Evolutionary conservation across 53 echinoderm and acorn worm genomes (phyloP).

Genomic region (Holothuria scabra): DNA sequence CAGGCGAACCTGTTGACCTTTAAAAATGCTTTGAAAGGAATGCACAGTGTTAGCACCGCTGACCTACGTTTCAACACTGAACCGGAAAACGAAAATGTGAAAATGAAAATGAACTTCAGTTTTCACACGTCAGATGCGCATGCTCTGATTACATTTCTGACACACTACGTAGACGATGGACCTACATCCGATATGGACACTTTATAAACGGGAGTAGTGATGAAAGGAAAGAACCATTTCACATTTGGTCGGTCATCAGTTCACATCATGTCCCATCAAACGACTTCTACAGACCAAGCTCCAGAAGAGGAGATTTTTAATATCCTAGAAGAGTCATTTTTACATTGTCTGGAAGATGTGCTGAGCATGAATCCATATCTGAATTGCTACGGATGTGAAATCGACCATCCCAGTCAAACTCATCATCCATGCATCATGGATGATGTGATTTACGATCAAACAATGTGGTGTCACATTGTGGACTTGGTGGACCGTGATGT

Average conservation of each 20-base stretch:
- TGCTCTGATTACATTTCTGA: too few species aligned
- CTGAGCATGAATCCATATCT: not conserved
- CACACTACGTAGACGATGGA: not conserved
- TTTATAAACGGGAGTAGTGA: not conserved
- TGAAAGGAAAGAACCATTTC: not conserved
- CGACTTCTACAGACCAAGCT: not conserved
- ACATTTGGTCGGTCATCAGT: not conserved
- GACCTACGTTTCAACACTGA: not conserved
- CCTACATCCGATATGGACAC: not conserved
- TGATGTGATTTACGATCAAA: not conserved
- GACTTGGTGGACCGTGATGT: slow-evolving; percentile 11
- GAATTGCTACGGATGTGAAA: slow-evolving; percentile 7
- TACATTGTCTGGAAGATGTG: not conserved
- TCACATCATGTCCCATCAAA: too few species aligned
- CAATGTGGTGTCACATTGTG: not conserved
- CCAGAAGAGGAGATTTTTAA: slow-evolving; percentile 3
- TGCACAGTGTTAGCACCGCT: not conserved
- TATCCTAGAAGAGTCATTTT: not conserved
- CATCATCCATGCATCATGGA: slow-evolving; percentile 13
- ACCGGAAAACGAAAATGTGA: not conserved
- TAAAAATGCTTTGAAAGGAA: not conserved
- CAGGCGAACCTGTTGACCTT: not conserved
- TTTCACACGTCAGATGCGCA: too few species aligned
- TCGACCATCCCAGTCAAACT: slow-evolving; percentile 1
- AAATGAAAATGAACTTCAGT: too few species aligned